phyloP scores from a whole-genome alignment of 2,797 vertebrate species.

The Sebastes minor region DNA sequence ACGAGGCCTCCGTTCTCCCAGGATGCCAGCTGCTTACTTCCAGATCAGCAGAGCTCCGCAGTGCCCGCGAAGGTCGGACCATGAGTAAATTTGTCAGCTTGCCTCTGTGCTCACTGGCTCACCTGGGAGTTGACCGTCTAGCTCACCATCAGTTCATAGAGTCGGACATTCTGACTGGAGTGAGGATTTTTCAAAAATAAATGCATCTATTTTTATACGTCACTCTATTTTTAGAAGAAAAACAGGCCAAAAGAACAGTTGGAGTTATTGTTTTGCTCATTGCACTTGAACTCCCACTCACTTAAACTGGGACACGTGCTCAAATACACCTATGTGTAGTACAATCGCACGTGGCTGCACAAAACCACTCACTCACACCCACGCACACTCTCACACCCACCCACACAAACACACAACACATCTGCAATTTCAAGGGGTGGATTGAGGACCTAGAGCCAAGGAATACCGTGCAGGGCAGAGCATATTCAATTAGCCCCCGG shows the following conservation, averaged over 20 bases:
- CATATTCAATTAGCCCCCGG: slow-evolving; percentile 69
- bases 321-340: not conserved
- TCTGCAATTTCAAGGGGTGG: slow-evolving; percentile 58
- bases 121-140: slow-evolving; percentile 58
- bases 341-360: not conserved
- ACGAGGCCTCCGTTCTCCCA: slow-evolving; percentile 55
- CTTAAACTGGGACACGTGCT: not conserved
- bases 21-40: slow-evolving; percentile 64
- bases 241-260: slow-evolving; percentile 27
- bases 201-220: slow-evolving; percentile 12
- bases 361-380: not conserved
- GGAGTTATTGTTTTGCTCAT: slow-evolving; percentile 15
- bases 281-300: slow-evolving; percentile 4
- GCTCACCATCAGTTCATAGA: slow-evolving; percentile 32
- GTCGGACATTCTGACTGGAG: not conserved
- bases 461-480: slow-evolving; percentile 47
- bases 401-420: slow-evolving; percentile 37
- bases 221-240: slow-evolving; percentile 28
- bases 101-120: slow-evolving; percentile 40
- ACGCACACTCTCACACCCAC: not conserved
- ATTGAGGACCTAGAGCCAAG: slow-evolving; percentile 47
- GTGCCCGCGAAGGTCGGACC: slow-evolving; percentile 55
- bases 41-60: slow-evolving; percentile 62
- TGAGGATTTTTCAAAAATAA: slow-evolving; percentile 24
- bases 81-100: slow-evolving; percentile 67